Conservation (phyloP, 23 tunicate genomes). For the Clavelina lepadiformis region DNA sequence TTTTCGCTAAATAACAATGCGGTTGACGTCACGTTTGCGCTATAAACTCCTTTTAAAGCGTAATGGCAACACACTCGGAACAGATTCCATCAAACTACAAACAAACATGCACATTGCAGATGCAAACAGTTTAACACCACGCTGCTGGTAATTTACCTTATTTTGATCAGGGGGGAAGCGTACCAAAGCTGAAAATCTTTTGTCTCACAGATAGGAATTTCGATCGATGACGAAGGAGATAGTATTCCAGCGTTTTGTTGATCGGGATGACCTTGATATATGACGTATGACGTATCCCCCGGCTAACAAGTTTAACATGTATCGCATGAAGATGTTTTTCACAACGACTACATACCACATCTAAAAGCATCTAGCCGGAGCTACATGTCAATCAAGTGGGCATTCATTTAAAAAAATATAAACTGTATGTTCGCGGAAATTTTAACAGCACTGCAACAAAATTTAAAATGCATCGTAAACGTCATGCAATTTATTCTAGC, state of each 20-base stretch:
- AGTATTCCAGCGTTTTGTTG: conserved; percentile 19
- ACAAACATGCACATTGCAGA: not conserved
- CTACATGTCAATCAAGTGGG: too few relatives aligned
- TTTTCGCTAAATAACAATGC: conserved; percentile 12
- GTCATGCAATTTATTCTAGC: too few relatives aligned
- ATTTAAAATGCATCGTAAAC: too few relatives aligned
- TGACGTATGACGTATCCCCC: conserved; percentile 29
- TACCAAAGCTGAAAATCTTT: conserved; percentile 82
- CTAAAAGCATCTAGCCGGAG: too few relatives aligned
- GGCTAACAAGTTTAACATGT: conserved; percentile 46
- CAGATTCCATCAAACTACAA: not conserved
- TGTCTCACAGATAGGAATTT: conserved; percentile 48
- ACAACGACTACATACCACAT: too few relatives aligned
- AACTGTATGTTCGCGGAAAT: too few relatives aligned
- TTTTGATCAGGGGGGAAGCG: conserved; percentile 46
- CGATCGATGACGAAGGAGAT: conserved; percentile 4
- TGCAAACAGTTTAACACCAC: not conserved
- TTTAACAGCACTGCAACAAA: too few relatives aligned
- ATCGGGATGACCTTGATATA: conserved; percentile 75
- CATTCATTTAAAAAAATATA: too few relatives aligned
- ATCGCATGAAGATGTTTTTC: too few relatives aligned
- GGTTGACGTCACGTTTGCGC: not conserved
- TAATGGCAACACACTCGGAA: not conserved
- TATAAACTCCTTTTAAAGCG: not conserved
- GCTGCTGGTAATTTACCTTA: conserved; percentile 23